phyloP scores from a whole-genome alignment of 2,888 invertebrate species.

The Harpalus rubripes region DNA sequence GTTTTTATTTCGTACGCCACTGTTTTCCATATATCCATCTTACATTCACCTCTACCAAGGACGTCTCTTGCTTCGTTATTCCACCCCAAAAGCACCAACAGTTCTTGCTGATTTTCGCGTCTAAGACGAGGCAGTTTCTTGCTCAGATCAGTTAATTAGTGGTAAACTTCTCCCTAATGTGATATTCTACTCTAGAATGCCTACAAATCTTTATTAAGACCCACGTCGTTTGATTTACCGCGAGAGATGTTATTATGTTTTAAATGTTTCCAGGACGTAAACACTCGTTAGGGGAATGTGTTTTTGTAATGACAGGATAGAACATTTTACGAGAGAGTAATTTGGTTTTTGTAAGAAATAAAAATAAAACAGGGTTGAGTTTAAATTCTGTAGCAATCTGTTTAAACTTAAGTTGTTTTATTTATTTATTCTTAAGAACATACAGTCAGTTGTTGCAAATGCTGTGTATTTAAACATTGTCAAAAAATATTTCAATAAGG shows the following conservation, averaged over 20 bases:
- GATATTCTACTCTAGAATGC: slow-evolving; percentile 50
- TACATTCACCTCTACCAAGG: neutral
- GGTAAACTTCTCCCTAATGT: slow-evolving; percentile 61
- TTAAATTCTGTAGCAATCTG: too few species aligned
- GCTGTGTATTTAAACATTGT: too few species aligned
- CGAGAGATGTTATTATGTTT: slow-evolving; percentile 44
- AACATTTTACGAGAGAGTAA: neutral
- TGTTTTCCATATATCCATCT: neutral
- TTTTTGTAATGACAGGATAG: slow-evolving; percentile 8
- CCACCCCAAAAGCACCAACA: neutral
- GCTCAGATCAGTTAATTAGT: slow-evolving; percentile 62
- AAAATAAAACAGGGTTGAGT: too few species aligned
- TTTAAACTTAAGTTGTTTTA: too few species aligned
- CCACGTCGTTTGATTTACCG: slow-evolving; percentile 28
- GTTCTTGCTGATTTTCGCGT: slow-evolving; percentile 6
- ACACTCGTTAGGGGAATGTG: slow-evolving; percentile 29
- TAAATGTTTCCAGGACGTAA: slow-evolving; percentile 28
- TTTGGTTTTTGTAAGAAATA: neutral
- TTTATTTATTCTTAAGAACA: too few species aligned
- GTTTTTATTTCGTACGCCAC: neutral
- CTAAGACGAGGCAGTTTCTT: slow-evolving; percentile 53
- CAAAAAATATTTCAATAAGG: too few species aligned
- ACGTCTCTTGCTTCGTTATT: neutral
- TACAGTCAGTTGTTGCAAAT: too few species aligned
- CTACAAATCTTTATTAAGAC: slow-evolving; percentile 58